These are phyloP conservation scores for Eonycteris spelaea DNA, from an alignment of 2,113 vertebrate species.

Conservation along the genomic window DNA sequence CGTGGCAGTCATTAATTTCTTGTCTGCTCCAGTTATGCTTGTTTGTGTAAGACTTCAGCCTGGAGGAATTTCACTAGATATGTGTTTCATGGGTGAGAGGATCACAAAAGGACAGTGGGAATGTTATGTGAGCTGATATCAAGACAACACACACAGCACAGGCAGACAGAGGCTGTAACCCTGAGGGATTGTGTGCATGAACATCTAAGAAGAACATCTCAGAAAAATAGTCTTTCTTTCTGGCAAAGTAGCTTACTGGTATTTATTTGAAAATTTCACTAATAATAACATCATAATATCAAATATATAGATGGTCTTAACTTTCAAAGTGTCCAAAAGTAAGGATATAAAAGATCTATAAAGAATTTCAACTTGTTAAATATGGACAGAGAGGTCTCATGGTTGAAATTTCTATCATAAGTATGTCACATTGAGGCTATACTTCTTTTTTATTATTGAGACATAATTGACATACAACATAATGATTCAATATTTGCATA, in stretches of 20 bases:
- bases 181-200: neutral
- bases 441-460: neutral
- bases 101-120: neutral
- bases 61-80: constrained; percentile 26
- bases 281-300: neutral
- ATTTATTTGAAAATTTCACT: neutral
- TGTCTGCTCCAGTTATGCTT: constrained; percentile 12
- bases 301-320: neutral
- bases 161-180: neutral
- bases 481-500: neutral
- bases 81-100: neutral
- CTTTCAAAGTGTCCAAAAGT: constrained; percentile 6
- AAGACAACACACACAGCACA: neutral
- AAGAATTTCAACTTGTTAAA: neutral
- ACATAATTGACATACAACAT: neutral
- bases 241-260: neutral
- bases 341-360: neutral
- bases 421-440: neutral
- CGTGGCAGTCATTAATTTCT: constrained; percentile 35
- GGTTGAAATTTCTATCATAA: neutral
- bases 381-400: neutral
- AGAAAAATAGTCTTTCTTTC: neutral
- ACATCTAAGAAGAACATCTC: neutral
- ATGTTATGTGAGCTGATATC: neutral
- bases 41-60: neutral